phyloP scores from a whole-genome alignment of 2,888 invertebrate species.

The Theodoxus fluviatilis region DNA sequence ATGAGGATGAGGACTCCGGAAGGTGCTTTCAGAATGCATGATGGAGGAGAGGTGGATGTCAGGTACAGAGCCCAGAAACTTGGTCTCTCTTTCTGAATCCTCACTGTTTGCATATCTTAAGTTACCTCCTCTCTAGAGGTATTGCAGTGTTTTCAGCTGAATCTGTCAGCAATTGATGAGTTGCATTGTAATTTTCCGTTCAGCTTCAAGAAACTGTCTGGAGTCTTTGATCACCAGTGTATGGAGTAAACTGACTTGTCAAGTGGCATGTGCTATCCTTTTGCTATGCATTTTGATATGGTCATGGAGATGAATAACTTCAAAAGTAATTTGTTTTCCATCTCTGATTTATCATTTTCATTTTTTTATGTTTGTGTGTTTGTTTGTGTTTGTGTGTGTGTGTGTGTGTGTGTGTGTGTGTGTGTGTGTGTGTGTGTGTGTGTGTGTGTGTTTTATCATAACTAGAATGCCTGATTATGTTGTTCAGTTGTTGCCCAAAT shows the following conservation, averaged over 20 bases:
- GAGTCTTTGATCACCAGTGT: no score
- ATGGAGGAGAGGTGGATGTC: constrained; percentile 91
- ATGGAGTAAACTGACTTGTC: no score
- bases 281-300: no score
- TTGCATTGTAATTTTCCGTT: neutral
- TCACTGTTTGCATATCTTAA: neutral
- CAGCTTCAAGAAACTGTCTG: no score
- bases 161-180: neutral
- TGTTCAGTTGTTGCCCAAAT: no score
- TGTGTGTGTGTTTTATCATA: neutral
- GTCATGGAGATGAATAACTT: no score
- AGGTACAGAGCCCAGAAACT: constrained; percentile 47
- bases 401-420: neutral
- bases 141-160: neutral
- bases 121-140: neutral
- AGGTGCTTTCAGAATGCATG: constrained; percentile 92
- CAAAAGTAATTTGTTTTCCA: no score
- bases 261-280: no score
- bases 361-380: neutral
- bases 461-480: neutral
- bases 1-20: constrained; percentile 79
- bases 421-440: neutral
- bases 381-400: no score
- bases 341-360: no score
- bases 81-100: neutral